Base-by-base conservation (phyloP, 1,140 invertebrate genomes). In the Calycopis cecrops region DNA sequence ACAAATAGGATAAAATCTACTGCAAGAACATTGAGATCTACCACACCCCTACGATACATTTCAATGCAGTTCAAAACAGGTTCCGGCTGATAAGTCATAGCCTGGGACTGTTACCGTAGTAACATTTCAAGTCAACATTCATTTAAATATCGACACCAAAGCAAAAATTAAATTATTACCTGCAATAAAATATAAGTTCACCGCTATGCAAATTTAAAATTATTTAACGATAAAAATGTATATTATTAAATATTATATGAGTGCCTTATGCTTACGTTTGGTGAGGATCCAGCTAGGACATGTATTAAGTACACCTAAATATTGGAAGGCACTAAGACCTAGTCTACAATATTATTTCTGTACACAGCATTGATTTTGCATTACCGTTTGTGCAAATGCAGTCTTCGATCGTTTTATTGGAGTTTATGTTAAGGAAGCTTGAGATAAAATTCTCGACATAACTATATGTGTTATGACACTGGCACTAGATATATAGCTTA, bases 301-400 rank as follows among this genome's bases (percentile, higher is more conserved):
- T 56, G 54, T 62, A 69, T 72, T 79, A 82, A 78, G 70, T 78
- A 79, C 76, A 69, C 63, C 71, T 77, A 77, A 71, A 71, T 69
- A 67, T 69, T 73, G 70, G 71, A 82, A 83, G 79, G 79, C 79
- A 83, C 79, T 83, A 83, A 71, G 70, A 74, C 73, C 77, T 79
- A 83, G 63, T 67, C 77, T 83, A 80, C 76, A 48, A 77, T 79
- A 79, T 53, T 73, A 75, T 78, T 73, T 83, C 71, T 83, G 69
- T 83, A 80, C 73, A 79, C 57, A 59, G 57, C 59, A 65, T 61
- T 65, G 54, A 60, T 57, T 66, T 63, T 74, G 35, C 55, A 58
- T 42, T 49, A 59, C 47, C 10, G 57, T 35, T 61, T 54, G 40
- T 61, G 64, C 59, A 67, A 49, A 48, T 58, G 28, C n/a, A 12